Base-by-base conservation (phyloP, 2,113 vertebrate genomes). In the Tor tambroides region DNA sequence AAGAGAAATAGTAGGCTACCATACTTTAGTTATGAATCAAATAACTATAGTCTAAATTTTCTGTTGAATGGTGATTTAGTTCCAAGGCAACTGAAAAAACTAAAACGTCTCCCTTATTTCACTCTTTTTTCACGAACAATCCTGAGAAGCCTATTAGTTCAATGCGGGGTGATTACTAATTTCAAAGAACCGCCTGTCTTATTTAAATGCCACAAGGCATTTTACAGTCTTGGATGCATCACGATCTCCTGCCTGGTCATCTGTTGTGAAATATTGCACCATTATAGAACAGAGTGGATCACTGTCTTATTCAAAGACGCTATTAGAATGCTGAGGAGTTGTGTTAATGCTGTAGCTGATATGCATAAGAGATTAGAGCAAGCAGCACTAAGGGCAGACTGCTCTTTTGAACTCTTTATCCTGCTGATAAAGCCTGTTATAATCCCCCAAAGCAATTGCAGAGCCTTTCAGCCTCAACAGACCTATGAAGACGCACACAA, bases 341-440 rank as follows among this genome's bases (percentile, higher is more conserved):
- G 19, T 41, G 30, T 80, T 63, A 80, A 80, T 63, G 56, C 54
- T 79, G 46, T 51, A 38, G 51, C 78, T 82, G 80, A 82, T 82
- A 82, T 82, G 85, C 69, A 85, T 76, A 63, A 81, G 56, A 88
- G 78, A 85, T 78, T 80, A 56, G 54, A 63, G 26, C 54, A 41
- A 51, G 30, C 69, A 54, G 30, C 56, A 65, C 77, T 65, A 76
- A 81, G 28, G 61, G 76, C 84, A 35, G 59, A 86, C 76, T 86
- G 85, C 85, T 86, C 85, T 86, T 80, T 86, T 86, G 85, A 86
- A 86, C 85, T 69, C 51, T 80, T 74, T 84, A 76, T 88, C 61
- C 43, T 49, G 65, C 78, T 76, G 77, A 86, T 83, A 61, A 82
- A 88, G 71, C 78, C 56, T 87, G 69, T 69, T 85, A 75, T 82